Percentiles rank a stretch among this genome's conserved stretches.
phyloP scores from a whole-genome alignment of 2,797 vertebrate species.

The Pseudopleuronectes americanus region DNA sequence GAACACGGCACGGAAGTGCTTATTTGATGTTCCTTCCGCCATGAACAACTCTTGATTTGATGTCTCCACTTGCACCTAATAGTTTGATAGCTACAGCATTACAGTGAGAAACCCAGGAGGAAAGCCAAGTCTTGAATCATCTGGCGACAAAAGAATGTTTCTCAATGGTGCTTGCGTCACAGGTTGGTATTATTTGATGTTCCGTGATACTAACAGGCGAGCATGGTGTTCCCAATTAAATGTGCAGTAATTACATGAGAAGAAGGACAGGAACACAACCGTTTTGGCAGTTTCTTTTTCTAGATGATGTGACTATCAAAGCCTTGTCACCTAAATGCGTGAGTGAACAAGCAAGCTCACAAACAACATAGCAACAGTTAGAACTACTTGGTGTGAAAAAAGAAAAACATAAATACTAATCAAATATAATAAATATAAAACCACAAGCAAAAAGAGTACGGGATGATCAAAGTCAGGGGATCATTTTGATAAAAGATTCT shows the following conservation, averaged over 20 bases:
- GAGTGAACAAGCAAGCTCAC: not conserved
- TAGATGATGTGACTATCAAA: not conserved
- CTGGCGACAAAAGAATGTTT: slow-evolving; percentile 24
- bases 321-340: not conserved
- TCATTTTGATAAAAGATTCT: not conserved
- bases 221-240: slow-evolving; percentile 8
- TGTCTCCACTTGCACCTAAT: slow-evolving; percentile 15
- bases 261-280: not conserved
- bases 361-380: not conserved
- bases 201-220: slow-evolving; percentile 29
- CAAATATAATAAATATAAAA: not conserved
- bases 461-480: not conserved
- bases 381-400: not conserved
- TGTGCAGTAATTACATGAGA: slow-evolving; percentile 25
- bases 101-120: slow-evolving; percentile 22
- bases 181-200: slow-evolving; percentile 53
- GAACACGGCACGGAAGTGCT: slow-evolving; percentile 18
- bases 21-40: slow-evolving; percentile 16
- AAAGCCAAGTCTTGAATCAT: slow-evolving; percentile 50
- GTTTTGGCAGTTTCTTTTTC: slow-evolving; percentile 10
- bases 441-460: not conserved
- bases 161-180: slow-evolving; percentile 42
- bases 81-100: slow-evolving; percentile 1
- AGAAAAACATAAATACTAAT: not conserved
- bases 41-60: slow-evolving; percentile 13